Conservation (phyloP, 1,140 invertebrate species). For the Danaus melanippus region DNA sequence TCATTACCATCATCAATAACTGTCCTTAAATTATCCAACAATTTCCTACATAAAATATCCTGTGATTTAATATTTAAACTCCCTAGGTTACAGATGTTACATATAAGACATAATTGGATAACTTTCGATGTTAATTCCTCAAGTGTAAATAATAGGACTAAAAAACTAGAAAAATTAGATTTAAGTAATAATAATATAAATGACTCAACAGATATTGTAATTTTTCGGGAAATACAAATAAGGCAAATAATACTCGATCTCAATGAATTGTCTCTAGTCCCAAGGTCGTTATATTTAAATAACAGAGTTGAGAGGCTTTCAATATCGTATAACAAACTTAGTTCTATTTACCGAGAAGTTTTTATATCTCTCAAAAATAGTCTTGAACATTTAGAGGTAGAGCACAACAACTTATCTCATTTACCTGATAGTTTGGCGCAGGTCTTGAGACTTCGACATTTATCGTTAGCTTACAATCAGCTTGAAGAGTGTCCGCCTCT, state of each 20-base stretch:
- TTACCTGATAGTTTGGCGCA: conserved; percentile 79
- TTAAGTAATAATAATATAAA: conserved; percentile 86
- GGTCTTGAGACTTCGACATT: conserved; percentile 80
- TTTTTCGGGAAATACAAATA: conserved; percentile 81
- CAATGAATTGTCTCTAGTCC: conserved; percentile 79
- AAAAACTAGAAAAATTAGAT: conserved; percentile 84
- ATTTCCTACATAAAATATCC: conserved; percentile 80
- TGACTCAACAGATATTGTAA: conserved; percentile 71
- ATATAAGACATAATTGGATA: conserved; percentile 85
- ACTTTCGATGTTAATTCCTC: conserved; percentile 73
- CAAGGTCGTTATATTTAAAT: conserved; percentile 77
- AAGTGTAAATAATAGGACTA: conserved; percentile 75
- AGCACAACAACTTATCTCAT: conserved; percentile 81
- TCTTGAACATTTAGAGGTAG: conserved; percentile 87
- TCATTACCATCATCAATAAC: conserved; percentile 78
- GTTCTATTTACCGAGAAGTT: conserved; percentile 77
- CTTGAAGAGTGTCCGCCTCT: conserved; percentile 72
- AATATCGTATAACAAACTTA: conserved; percentile 83
- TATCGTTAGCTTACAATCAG: conserved; percentile 88
- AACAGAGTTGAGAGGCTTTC: conserved; percentile 82
- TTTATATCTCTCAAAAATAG: conserved; percentile 80
- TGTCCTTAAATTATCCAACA: conserved; percentile 83
- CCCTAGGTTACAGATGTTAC: conserved; percentile 80
- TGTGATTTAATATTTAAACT: conserved; percentile 75
- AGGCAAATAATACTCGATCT: conserved; percentile 86